Evolutionary conservation across 1,140 invertebrate species (phyloP).

Genomic region (Calliphora vicina): DNA sequence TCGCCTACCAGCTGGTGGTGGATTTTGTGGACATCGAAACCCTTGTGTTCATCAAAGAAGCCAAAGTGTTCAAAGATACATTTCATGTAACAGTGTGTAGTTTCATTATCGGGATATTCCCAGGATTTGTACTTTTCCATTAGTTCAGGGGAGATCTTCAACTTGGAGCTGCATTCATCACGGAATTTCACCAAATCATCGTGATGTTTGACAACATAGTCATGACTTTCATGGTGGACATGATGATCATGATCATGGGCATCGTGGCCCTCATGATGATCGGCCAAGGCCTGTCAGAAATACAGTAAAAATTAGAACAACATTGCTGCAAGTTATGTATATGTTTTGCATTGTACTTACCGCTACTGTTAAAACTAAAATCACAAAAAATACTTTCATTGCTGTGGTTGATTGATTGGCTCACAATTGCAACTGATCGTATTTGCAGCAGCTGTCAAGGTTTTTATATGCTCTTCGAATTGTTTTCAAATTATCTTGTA

Average conservation of each 20-base stretch:
- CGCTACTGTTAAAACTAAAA: slow-evolving; percentile 24
- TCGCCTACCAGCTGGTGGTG: slow-evolving; percentile 51
- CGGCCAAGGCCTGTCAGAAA: slow-evolving; percentile 18
- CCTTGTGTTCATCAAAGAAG: slow-evolving; percentile 51
- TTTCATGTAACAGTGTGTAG: slow-evolving; percentile 54
- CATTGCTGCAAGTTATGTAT: neutral
- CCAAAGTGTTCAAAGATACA: slow-evolving; percentile 59
- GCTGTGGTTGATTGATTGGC: slow-evolving; percentile 1
- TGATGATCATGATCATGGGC: slow-evolving; percentile 41
- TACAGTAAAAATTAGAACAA: neutral
- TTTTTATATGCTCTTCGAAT: neutral
- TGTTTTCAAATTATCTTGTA: neutral
- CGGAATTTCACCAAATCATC: slow-evolving; percentile 51
- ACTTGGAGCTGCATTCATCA: slow-evolving; percentile 44
- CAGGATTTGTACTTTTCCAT: slow-evolving; percentile 54
- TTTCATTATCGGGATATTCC: slow-evolving; percentile 55
- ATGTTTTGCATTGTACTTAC: slow-evolving; percentile 31
- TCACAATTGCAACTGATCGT: neutral
- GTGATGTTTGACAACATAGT: slow-evolving; percentile 53
- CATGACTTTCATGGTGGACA: slow-evolving; percentile 35
- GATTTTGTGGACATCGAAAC: slow-evolving; percentile 58
- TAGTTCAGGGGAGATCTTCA: slow-evolving; percentile 47
- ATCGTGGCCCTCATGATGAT: slow-evolving; percentile 41
- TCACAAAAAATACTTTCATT: slow-evolving; percentile 38
- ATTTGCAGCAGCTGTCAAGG: neutral